Conservation (phyloP, 2,113 vertebrate genomes). For the Aegotheles bennettii region DNA sequence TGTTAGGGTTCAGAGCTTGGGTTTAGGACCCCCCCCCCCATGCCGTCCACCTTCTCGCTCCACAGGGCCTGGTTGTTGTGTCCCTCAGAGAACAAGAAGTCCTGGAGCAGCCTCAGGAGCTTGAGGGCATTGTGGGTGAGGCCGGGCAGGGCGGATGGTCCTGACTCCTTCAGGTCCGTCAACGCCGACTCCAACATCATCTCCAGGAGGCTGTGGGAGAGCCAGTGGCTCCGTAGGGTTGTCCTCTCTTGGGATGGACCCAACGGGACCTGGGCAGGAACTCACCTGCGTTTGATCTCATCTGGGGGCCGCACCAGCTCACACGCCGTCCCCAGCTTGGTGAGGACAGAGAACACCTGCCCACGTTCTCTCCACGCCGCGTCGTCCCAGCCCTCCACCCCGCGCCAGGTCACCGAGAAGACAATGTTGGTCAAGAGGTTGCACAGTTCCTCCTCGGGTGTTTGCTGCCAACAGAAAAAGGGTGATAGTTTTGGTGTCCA, state of each 20-base stretch:
- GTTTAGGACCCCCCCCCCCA: accelerated
- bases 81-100: conserved; percentile 92
- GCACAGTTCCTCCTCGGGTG: conserved; percentile 92
- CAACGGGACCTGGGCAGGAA: accelerated
- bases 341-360: conserved; percentile 96
- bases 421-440: conserved; percentile 95
- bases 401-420: conserved; percentile 90
- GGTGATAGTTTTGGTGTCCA: accelerated
- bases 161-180: conserved; percentile 84
- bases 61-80: conserved; percentile 88
- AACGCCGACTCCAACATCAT: conserved; percentile 98
- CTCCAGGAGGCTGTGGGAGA: conserved; percentile 84
- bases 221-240: accelerated
- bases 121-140: conserved; percentile 85
- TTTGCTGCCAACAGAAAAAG: conserved; percentile 68
- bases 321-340: conserved; percentile 90
- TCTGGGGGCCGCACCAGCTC: conserved; percentile 88
- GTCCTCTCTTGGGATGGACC: neutral
- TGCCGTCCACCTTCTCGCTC: conserved; percentile 89
- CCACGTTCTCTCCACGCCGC: conserved; percentile 88
- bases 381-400: conserved; percentile 83
- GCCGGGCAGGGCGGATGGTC: conserved; percentile 58
- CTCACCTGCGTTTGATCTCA: conserved; percentile 93
- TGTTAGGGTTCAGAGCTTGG: neutral
- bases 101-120: conserved; percentile 93